phyloP scores from a whole-genome alignment of 2,888 invertebrate genomes.

The Campopleginae sp. region DNA sequence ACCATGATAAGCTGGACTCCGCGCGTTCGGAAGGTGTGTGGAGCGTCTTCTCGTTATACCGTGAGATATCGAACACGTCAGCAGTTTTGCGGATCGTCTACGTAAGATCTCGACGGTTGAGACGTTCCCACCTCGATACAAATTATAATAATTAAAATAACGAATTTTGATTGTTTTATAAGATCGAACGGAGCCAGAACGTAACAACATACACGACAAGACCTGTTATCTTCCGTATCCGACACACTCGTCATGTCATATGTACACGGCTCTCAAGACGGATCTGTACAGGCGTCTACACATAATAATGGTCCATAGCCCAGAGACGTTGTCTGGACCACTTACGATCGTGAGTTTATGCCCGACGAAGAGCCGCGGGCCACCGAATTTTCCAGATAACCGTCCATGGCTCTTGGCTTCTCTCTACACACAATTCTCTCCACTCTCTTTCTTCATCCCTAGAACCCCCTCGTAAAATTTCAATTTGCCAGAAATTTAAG shows the following conservation, averaged over 20 bases:
- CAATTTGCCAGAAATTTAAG: constrained; percentile 66
- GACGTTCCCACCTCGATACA: too few species aligned
- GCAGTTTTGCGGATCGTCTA: too few species aligned
- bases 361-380: constrained; percentile 60
- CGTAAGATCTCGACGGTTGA: too few species aligned
- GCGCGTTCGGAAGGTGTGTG: too few species aligned
- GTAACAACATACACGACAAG: not conserved
- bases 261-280: constrained; percentile 7
- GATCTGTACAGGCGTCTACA: constrained; percentile 6
- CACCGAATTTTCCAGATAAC: constrained; percentile 63
- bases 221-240: constrained; percentile 28
- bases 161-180: too few species aligned
- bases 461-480: constrained; percentile 63
- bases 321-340: constrained; percentile 61
- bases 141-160: too few species aligned
- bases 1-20: too few species aligned
- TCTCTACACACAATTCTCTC: constrained; percentile 23
- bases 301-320: constrained; percentile 24
- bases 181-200: too few species aligned
- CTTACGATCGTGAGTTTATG: constrained; percentile 66
- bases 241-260: constrained; percentile 11
- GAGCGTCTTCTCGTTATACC: too few species aligned
- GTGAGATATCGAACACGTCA: too few species aligned
- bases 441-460: constrained; percentile 64
- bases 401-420: constrained; percentile 42